Evolutionary conservation across 2,113 vertebrate genomes (phyloP).

Genomic region (Dermatemys mawii): DNA sequence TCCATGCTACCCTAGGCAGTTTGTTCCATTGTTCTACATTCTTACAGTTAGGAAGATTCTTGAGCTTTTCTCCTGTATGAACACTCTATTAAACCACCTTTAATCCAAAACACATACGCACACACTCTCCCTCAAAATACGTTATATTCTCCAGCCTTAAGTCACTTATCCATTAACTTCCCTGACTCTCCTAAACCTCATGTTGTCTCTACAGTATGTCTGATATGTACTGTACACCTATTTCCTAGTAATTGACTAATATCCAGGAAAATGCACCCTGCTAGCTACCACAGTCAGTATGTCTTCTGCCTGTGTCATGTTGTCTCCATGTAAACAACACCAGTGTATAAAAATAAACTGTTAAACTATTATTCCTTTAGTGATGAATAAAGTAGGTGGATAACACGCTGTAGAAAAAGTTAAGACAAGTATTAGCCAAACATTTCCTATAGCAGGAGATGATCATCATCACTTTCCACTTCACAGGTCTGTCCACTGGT

Average conservation of each 20-base stretch:
- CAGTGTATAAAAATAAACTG: background rate
- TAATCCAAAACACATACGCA: background rate
- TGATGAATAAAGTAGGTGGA: background rate
- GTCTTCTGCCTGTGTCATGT: fast-evolving
- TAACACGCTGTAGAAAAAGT: background rate
- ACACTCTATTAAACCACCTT: fast-evolving
- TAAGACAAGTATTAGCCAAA: background rate
- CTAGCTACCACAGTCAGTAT: fast-evolving
- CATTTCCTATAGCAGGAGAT: background rate
- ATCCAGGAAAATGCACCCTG: background rate
- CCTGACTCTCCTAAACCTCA: fast-evolving
- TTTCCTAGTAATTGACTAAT: background rate
- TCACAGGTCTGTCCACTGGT: background rate
- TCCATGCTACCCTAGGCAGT: background rate
- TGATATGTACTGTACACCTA: fast-evolving
- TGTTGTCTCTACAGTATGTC: fast-evolving
- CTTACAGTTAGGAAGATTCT: background rate
- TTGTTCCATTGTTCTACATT: background rate
- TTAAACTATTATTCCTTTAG: background rate
- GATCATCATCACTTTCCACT: background rate
- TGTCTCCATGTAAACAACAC: fast-evolving
- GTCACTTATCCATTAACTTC: background rate
- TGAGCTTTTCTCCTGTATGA: background rate
- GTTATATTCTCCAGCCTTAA: fast-evolving
- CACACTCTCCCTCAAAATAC: fast-evolving